These are phyloP conservation scores for Myotis davidii DNA, from an alignment of 2,113 vertebrate genomes.

Conservation along the genomic window DNA sequence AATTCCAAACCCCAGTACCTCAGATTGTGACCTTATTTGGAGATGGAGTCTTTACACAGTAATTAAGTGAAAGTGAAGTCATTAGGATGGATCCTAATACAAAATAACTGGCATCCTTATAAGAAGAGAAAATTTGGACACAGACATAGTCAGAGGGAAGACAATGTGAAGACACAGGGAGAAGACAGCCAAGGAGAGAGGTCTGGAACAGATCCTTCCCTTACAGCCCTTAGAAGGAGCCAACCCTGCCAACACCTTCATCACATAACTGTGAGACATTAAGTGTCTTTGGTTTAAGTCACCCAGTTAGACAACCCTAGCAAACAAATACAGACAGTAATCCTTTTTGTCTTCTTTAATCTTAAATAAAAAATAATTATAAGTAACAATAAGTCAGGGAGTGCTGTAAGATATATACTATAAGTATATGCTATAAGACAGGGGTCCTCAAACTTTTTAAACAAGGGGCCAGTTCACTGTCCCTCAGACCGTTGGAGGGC, in stretches of 20 bases:
- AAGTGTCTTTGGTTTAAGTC: neutral
- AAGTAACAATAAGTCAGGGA: neutral
- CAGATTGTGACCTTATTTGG: neutral
- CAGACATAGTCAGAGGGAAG: neutral
- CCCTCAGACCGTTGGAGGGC: too few species aligned
- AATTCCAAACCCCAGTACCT: neutral
- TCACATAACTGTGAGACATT: neutral
- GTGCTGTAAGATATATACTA: neutral
- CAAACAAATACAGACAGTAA: neutral
- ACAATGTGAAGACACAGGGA: neutral
- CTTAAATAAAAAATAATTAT: neutral
- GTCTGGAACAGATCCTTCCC: neutral
- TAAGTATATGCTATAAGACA: too few species aligned
- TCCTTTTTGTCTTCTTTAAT: neutral
- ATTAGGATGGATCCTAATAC: neutral
- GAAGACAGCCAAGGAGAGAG: neutral
- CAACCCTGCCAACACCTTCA: neutral
- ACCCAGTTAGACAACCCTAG: neutral
- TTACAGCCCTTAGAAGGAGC: too few species aligned
- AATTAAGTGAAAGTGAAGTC: neutral
- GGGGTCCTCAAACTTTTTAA: too few species aligned
- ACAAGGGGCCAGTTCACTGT: too few species aligned
- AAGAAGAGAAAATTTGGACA: neutral
- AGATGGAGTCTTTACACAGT: neutral
- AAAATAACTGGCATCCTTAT: neutral